These are phyloP conservation scores for Psettodes erumei DNA, from an alignment of 2,113 vertebrate species.

Conservation along the genomic window DNA sequence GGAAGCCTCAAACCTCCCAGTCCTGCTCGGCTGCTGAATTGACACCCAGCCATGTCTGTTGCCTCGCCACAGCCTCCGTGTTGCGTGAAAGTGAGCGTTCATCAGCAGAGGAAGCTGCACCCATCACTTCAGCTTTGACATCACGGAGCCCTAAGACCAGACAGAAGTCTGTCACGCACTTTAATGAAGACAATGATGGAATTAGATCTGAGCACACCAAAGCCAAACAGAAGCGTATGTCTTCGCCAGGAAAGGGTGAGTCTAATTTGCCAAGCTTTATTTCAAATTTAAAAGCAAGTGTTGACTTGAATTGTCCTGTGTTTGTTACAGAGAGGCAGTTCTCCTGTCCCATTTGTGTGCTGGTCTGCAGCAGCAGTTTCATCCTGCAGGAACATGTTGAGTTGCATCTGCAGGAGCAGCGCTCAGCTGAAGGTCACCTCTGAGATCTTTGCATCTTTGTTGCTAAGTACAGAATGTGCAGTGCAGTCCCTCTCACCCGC, in stretches of 20 bases:
- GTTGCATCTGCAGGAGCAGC: slow-evolving; percentile 75
- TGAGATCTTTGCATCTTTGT: neutral
- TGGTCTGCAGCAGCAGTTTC: slow-evolving; percentile 77
- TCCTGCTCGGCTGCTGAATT: neutral
- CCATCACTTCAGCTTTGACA: neutral
- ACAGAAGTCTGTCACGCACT: neutral
- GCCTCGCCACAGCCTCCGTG: neutral
- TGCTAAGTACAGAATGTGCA: neutral
- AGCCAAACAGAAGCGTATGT: slow-evolving; percentile 52
- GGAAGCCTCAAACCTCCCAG: neutral
- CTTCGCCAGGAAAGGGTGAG: slow-evolving; percentile 53
- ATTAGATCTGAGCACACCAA: slow-evolving; percentile 15
- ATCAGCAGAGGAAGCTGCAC: neutral
- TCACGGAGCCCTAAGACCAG: neutral
- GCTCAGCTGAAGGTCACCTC: slow-evolving; percentile 51
- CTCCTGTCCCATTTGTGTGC: slow-evolving; percentile 90
- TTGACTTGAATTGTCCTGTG: neutral
- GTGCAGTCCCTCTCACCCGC: neutral
- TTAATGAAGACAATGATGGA: neutral
- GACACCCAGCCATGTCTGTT: neutral
- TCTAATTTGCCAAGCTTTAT: neutral
- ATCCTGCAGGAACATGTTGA: slow-evolving; percentile 82
- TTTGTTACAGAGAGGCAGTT: slow-evolving; percentile 73
- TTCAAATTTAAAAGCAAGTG: neutral
- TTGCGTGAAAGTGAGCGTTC: too few species aligned